Evolutionary conservation across 2,888 invertebrate genomes (phyloP), one percentile per base, ranked within the genome.

Genomic region (Formica aserva): DNA sequence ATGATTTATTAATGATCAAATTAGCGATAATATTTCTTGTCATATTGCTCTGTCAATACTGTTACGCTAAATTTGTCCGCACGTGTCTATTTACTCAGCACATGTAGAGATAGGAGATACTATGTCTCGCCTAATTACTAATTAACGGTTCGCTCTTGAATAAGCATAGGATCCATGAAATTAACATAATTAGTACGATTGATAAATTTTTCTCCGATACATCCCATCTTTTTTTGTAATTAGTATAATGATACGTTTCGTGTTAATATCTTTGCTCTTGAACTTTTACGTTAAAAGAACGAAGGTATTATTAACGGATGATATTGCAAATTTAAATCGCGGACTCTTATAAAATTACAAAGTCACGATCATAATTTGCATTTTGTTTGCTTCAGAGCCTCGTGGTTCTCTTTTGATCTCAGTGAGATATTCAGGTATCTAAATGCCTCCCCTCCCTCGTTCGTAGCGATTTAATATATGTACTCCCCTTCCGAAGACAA

Each of bases 41-140:
- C 1, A n/a, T 18, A 48, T 29, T 62, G 35, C 74, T 60, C 26
- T 26, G 32, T 38, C 63, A 22, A 63, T 48, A 35, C 26, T n/a
- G 57, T 78, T 78, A 41, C 69, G 22, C 18, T 60, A 78, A 78
- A 78, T 78, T 78, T 78, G 78, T 57, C 71, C n/a, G 13, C 66
- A 26, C 32, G 22, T 57, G 41, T 57, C 57, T 71, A 60, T 78
- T 71, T 78, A 78, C 78, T 78, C 57, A 67, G 41, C 52, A 35
- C 55, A 55, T 15, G 55, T 26, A 77, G 77, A 65, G 75, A 26
- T 52, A 38, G 38, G 29, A 29, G 32, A 71, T 55, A 57, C 77
- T 32, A 41, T 69, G 78, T 67, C 57, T 71, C 60, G 57, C 18
- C 71, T 78, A 78, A 78, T 78, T 78, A 60, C 71, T 78, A 78